Percentiles rank a stretch among this genome's conserved stretches.
phyloP scores from a whole-genome alignment of 2,113 vertebrate species.

The Nycticebus coucang region DNA sequence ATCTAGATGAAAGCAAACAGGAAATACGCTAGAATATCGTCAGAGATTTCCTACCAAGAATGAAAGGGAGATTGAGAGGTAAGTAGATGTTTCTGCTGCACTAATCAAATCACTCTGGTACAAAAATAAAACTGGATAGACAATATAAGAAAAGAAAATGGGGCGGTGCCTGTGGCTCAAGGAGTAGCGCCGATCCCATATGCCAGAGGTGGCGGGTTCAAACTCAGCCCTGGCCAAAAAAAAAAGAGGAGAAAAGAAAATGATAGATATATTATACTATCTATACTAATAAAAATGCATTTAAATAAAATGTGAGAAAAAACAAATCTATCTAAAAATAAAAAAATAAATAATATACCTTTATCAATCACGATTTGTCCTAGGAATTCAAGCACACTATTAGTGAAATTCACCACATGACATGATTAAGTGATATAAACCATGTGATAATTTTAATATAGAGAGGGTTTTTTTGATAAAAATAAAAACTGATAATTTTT shows the following conservation, averaged over 20 bases:
- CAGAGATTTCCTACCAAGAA: neutral
- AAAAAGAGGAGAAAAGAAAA: no score
- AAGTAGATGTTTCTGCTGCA: neutral
- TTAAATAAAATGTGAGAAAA: neutral
- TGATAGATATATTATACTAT: neutral
- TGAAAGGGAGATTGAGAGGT: neutral
- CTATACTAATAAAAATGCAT: neutral
- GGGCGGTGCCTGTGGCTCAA: no score
- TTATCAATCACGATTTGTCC: neutral
- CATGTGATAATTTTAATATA: neutral
- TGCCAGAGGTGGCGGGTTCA: no score
- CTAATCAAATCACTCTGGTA: neutral
- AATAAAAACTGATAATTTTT: neutral
- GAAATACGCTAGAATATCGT: neutral
- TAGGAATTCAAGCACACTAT: neutral
- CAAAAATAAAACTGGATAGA: constrained; percentile 3
- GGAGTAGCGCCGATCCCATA: no score
- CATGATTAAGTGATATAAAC: neutral
- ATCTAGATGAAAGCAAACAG: neutral
- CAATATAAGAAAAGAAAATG: neutral
- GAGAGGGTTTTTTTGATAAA: neutral
- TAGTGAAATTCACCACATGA: neutral
- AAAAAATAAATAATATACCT: neutral
- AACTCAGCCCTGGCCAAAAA: no score
- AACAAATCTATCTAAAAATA: neutral